Conservation (phyloP, 2,888 invertebrate genomes). For the Trachelus troglodyta region DNA sequence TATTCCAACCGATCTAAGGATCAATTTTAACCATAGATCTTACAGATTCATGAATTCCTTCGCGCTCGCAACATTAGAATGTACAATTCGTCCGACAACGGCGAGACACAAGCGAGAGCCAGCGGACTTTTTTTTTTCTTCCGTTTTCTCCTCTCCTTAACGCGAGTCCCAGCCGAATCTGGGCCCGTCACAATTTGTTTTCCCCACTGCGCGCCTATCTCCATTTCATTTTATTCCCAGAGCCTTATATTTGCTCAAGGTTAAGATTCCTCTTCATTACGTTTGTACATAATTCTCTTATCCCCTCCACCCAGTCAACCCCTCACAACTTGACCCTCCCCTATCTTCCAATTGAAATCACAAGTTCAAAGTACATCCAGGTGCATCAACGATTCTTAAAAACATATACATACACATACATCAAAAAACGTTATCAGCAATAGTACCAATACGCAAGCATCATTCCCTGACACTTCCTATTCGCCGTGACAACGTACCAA, state of each 20-base stretch:
- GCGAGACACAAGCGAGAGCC: not conserved
- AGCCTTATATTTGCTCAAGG: not conserved
- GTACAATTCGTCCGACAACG: not conserved
- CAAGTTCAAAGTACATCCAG: too few species aligned
- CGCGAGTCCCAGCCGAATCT: not conserved
- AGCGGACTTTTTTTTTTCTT: not conserved
- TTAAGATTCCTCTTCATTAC: not conserved
- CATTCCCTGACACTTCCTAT: not conserved
- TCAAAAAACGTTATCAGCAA: not conserved
- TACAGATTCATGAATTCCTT: not conserved
- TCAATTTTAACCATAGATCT: not conserved
- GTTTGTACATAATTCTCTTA: not conserved
- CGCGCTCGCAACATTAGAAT: not conserved
- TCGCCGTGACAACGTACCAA: not conserved
- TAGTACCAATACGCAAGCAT: not conserved
- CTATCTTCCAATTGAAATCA: too few species aligned
- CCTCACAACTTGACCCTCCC: too few species aligned
- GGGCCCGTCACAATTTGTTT: not conserved
- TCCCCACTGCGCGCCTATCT: not conserved
- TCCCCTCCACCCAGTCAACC: too few species aligned
- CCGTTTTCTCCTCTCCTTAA: not conserved
- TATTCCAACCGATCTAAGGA: not conserved
- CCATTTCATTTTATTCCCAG: not conserved
- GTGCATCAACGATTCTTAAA: too few species aligned
- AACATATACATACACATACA: not conserved